Base-by-base conservation (phyloP, 2,113 vertebrate genomes). In the Diadophis punctatus region DNA sequence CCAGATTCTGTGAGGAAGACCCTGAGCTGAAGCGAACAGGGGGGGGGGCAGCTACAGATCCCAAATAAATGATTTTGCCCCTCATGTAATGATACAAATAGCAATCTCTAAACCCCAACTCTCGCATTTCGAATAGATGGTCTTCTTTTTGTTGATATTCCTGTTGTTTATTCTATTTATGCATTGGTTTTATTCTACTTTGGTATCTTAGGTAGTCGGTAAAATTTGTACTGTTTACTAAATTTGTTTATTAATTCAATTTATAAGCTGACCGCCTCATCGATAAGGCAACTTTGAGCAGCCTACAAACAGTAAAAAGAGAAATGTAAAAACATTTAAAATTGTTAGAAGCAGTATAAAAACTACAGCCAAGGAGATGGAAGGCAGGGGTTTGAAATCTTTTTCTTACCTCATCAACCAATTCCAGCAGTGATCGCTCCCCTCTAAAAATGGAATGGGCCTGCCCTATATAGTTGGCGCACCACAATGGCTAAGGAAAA, bases 1-100 rank as follows among this genome's bases (percentile, higher is more conserved):
- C 14, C 94, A 90, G 85, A 39, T 92, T 90, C 92, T 95, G 93
- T 93, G 90, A 95, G 95, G 80, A 90, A 90, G 53, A 86, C 23
- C n/a, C n/a, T 22, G 48, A 60, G 9, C 16, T 27, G 52, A 22
- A 48, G 25, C 39, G 39, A 48, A 39, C 27, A 11, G 34, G 7
- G 56, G 34, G 25, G 7, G 51, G 1, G 52, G 49, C 51, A 80
- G 58, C 58, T 34, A 52, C 20, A 23, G 25, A 43, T 68, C 23
- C 23, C 30, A 55, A 30, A 88, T 30, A 53, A 88, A 55, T n/a
- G 27, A 55, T 92, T 80, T 92, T 80, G 49, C 4, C 12, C 14
- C 58, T 63, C 39, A 60, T 12, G 4, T n/a, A 92, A 22, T 80
- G 25, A 80, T 88, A 92, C 25, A n/a, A 90, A 46, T 39, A 30